Base-by-base conservation (phyloP, 2,888 invertebrate genomes). In the Synanthedon myopaeformis region DNA sequence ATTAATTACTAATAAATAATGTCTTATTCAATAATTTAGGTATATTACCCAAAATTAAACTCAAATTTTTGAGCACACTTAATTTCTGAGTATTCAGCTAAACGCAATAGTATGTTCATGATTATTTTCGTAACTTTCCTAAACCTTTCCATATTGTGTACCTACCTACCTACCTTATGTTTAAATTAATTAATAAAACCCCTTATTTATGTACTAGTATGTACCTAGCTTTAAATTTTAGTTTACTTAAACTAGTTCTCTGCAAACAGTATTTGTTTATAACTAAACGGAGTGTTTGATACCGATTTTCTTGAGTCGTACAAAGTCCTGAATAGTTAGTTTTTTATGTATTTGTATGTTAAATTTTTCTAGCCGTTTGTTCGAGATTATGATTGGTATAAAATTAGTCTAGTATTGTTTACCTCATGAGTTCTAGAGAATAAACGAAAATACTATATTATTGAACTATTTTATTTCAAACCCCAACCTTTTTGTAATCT, bases 391-490 rank as follows among this genome's bases (percentile, higher is more conserved):
- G 60, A 80, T 82, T 83, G 79, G 80, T 80, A 77, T 74, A 62
- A 66, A 69, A 78, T 70, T 82, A 85, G 82, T 75, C 73, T 84
- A 85, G 86, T 72, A 70, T 82, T 84, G 83, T 85, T 86, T 87
- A 86, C 86, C 86, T 87, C 86, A 87, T 85, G 85, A 84, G 78
- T 83, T 85, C 77, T 87, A 87, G 86, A 77, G 82, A 87, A 77
- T 79, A 86, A 86, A 85, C 73, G 70, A 83, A 76, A 82, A 82
- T 83, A 74, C 76, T 73, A 77, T 70, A 55, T 62, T 64, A 56
- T 53, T 52, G 53, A 35, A 35, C 12, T 63, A 76, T 77, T 67
- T 66, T 74, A 74, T 52, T 49, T 49, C 0, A 17, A 19, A 49
- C 23, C 35, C 35, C 35, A 35, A 35, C 2, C 35, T 35, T 10